Evolutionary conservation across 2,113 vertebrate species (phyloP).

Genomic region (Chroicocephalus ridibundus): DNA sequence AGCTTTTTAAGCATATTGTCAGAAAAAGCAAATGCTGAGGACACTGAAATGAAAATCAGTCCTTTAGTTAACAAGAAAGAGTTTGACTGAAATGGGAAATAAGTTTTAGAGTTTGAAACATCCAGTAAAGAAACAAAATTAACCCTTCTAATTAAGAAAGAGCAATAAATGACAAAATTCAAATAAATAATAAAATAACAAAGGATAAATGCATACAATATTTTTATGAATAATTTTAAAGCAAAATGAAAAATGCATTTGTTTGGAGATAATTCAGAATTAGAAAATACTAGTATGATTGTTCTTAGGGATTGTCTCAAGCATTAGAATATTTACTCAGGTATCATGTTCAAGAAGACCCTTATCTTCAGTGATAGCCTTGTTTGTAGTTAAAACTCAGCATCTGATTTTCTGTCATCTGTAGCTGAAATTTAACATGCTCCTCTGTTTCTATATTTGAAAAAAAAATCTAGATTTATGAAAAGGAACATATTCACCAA

Average conservation of each 20-base stretch:
- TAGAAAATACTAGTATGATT: neutral
- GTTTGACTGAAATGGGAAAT: neutral
- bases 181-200: neutral
- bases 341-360: neutral
- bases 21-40: neutral
- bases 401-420: neutral
- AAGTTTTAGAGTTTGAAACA: neutral
- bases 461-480: neutral
- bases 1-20: neutral
- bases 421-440: neutral
- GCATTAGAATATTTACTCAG: neutral
- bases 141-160: neutral
- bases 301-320: neutral
- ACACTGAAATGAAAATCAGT: neutral
- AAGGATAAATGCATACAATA: neutral
- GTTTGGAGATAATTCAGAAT: neutral
- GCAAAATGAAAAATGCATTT: neutral
- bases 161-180: neutral
- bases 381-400: neutral
- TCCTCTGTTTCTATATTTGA: neutral
- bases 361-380: neutral
- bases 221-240: neutral
- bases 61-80: neutral
- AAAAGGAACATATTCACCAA: neutral
- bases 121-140: neutral